Evolutionary conservation across 2,888 invertebrate species (phyloP).

Genomic region (Synanthedon vespiformis): DNA sequence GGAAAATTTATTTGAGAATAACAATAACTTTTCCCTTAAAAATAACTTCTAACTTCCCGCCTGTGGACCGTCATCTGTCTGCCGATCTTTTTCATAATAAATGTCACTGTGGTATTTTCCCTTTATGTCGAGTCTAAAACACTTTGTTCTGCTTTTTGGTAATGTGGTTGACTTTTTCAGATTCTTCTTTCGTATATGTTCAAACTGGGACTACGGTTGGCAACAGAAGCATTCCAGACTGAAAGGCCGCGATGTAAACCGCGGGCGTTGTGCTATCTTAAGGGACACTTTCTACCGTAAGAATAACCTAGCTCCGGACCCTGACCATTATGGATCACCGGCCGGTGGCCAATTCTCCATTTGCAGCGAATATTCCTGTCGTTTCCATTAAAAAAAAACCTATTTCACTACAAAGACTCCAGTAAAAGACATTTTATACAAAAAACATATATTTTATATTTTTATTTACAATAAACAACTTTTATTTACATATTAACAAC

Average conservation of each 20-base stretch:
- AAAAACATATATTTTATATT: conserved; percentile 69
- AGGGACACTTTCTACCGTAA: conserved; percentile 70
- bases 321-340: conserved; percentile 64
- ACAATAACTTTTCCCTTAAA: no score
- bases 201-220: conserved; percentile 73
- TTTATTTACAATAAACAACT: conserved; percentile 69
- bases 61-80: no score
- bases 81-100: background rate
- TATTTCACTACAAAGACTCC: background rate
- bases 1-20: no score
- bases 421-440: conserved; percentile 44
- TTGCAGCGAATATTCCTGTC: conserved; percentile 53
- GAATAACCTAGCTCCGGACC: conserved; percentile 67
- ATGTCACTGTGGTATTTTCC: no score
- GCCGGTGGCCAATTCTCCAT: conserved; percentile 43
- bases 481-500: conserved; percentile 71
- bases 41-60: no score
- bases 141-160: background rate
- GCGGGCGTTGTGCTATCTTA: conserved; percentile 62
- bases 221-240: conserved; percentile 51
- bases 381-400: conserved; percentile 14
- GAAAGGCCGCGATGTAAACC: conserved; percentile 43
- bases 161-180: conserved; percentile 17
- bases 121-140: no score
- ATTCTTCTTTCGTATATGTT: conserved; percentile 60